phyloP scores from a whole-genome alignment of 2,888 invertebrate species.

The Odontomyia ornata region DNA sequence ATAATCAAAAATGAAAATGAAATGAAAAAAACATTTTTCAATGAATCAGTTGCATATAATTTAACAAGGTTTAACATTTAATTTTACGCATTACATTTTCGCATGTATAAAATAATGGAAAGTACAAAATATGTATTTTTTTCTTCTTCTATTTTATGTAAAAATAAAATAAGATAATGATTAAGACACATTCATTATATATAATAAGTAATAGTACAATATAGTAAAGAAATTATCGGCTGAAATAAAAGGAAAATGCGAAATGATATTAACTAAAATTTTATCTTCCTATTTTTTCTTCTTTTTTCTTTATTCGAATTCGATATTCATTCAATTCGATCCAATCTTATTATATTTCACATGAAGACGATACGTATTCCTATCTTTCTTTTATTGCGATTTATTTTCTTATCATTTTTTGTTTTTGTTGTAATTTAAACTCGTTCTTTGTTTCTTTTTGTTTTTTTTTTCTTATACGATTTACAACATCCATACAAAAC shows the following conservation, averaged over 20 bases:
- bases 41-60: conserved; percentile 27
- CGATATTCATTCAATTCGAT: not conserved
- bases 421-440: not conserved
- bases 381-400: not conserved
- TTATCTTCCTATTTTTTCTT: not conserved
- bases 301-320: not conserved
- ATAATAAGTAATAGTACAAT: not conserved
- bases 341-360: not conserved
- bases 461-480: too few relatives aligned
- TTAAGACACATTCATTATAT: conserved; percentile 6
- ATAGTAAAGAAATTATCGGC: not conserved
- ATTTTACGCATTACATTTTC: not conserved
- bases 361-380: conserved; percentile 25
- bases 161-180: conserved; percentile 5
- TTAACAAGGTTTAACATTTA: conserved; percentile 35
- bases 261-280: conserved; percentile 20
- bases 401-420: not conserved
- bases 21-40: conserved; percentile 8
- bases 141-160: not conserved
- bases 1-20: not conserved
- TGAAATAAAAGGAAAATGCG: not conserved
- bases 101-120: conserved; percentile 15
- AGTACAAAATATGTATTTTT: too few relatives aligned
- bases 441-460: not conserved
- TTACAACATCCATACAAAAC: too few relatives aligned